Base-by-base conservation (phyloP, 1,140 invertebrate species). In the Contarinia nasturtii region DNA sequence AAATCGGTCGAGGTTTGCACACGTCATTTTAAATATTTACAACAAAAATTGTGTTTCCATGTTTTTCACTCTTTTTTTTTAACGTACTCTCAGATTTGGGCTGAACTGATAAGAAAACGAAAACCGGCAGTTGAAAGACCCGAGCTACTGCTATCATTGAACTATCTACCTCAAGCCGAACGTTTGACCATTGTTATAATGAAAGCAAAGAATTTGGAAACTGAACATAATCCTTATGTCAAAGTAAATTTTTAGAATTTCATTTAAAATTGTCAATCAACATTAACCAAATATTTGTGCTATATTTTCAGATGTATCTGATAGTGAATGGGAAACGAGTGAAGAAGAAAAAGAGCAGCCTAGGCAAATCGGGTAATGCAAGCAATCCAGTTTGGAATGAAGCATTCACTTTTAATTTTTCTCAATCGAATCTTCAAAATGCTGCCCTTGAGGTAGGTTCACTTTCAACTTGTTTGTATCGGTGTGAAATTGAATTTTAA, bases 321-420 rank as follows among this genome's bases (percentile, higher is more conserved):
- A 68, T 92, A 41, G 81, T 86, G 48, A 87, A 86, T 53, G 86
- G 86, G 19, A 86, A 81, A 55, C 71, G 75, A 47, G 73, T 80
- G n/a, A 95, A 94, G 66, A 72, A 72, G 51, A 94, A 93, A 65
- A 93, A 93, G 73, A 92, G 89, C 58, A 86, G 85, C 61, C 84
- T 82, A 4, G 84, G 85, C 21, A 82, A 87, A 44, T 78, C 86
- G 48, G 82, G 89, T 61, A 80, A 81, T 55, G 86, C 80, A 12
- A 73, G 78, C 36, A 86, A 87, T 68, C 89, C 90, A n/a, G 81
- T 90, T 8, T 95, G 92, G 84, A 93, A 94, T 63, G 89, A 95
- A 64, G 86, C 87, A 4, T 77, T 93, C 52, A 80, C 84, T 12
- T 95, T 94, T 63, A 92, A 89, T 62, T 71, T 92, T 54, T 67